phyloP scores from a whole-genome alignment of 2,888 invertebrate species.

The Ptilodon capucinus region DNA sequence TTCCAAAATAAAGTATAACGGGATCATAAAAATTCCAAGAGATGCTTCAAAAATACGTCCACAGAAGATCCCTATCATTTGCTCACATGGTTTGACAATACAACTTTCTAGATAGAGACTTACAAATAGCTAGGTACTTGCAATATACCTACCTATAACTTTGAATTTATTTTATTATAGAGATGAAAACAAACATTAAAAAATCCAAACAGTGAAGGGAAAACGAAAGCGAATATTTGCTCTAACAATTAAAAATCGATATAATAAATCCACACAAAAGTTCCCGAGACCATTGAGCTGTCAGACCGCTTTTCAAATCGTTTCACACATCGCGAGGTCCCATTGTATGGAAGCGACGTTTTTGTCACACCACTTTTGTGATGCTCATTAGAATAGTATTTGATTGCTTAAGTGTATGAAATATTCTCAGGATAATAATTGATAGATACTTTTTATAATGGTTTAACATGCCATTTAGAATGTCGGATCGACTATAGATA shows the following conservation, averaged over 20 bases:
- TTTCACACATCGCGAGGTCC: conserved; percentile 26
- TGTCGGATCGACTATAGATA: no score
- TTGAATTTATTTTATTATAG: no score
- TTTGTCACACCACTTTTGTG: conserved; percentile 25
- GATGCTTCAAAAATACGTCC: neutral
- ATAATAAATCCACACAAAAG: conserved; percentile 18
- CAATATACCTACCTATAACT: no score
- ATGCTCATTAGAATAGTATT: conserved; percentile 30
- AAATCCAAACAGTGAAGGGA: neutral
- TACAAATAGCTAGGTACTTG: no score
- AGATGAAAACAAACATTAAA: neutral
- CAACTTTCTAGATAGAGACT: neutral
- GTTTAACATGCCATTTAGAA: no score
- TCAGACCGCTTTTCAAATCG: conserved; percentile 27
- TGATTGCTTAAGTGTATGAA: conserved; percentile 10
- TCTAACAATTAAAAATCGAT: conserved; percentile 28
- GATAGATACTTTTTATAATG: no score
- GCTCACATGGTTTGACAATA: neutral
- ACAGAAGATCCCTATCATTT: neutral
- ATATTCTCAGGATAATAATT: no score
- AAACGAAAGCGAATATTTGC: conserved; percentile 1
- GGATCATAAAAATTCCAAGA: no score
- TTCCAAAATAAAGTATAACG: neutral
- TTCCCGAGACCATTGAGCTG: conserved; percentile 22
- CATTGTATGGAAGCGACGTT: conserved; percentile 25